These are phyloP conservation scores for Coenobita brevimanus DNA, from an alignment of 1,140 invertebrate species.

Conservation along the genomic window DNA sequence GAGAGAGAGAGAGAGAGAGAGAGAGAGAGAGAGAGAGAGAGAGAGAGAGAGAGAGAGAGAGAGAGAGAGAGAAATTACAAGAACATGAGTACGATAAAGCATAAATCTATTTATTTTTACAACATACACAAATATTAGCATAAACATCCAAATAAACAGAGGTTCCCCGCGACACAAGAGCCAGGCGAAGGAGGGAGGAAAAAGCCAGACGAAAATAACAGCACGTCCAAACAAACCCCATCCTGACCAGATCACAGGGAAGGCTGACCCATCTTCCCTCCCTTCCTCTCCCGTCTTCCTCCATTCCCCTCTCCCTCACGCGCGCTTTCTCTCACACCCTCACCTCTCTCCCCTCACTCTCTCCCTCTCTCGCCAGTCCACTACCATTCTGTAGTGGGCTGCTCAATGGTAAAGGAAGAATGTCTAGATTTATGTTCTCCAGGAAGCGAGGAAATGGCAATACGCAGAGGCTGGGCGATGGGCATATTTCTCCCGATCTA, in stretches of 20 bases:
- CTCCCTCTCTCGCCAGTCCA: not conserved
- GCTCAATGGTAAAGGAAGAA: conserved; percentile 42
- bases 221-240: not conserved
- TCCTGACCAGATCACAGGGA: not conserved
- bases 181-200: not conserved
- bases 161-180: not conserved
- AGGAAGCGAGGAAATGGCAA: conserved; percentile 37
- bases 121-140: no score
- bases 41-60: not conserved
- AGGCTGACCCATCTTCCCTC: not conserved
- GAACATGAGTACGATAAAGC: not conserved
- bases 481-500: conserved; percentile 37
- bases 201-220: no score
- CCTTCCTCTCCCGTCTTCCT: not conserved
- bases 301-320: not conserved
- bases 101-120: not conserved
- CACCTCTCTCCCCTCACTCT: not conserved
- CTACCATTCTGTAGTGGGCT: conserved; percentile 6
- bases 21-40: not conserved
- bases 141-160: no score
- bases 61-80: not conserved
- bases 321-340: not conserved
- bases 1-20: conserved; percentile 1
- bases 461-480: conserved; percentile 36
- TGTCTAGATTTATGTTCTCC: conserved; percentile 34